These are phyloP conservation scores for Genyomyrus donnyi DNA, from an alignment of 2,113 vertebrate species.

Conservation along the genomic window DNA sequence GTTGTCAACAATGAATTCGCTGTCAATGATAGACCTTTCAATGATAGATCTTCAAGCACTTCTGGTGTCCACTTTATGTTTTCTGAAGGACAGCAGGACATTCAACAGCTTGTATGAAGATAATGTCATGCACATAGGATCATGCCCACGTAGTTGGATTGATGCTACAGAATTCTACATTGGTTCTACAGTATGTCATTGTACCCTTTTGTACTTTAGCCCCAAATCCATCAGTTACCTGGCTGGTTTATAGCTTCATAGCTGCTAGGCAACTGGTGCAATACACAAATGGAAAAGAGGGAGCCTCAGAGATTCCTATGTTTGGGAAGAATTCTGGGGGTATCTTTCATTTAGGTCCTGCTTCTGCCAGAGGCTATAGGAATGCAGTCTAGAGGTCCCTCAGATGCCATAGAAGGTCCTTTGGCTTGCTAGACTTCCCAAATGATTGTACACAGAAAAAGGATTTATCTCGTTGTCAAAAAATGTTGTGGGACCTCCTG, in stretches of 20 bases:
- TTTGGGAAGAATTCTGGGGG: not conserved
- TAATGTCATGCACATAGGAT: not conserved
- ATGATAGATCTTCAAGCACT: not conserved
- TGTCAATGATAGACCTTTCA: not conserved
- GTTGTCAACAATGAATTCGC: not conserved
- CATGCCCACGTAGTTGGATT: not conserved
- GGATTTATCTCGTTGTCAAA: conserved; percentile 60
- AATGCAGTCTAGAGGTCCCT: conserved; percentile 34
- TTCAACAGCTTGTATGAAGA: not conserved
- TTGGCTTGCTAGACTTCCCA: conserved; percentile 47
- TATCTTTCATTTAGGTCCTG: not conserved
- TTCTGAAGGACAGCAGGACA: not conserved
- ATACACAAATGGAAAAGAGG: not conserved
- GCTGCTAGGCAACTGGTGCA: not conserved
- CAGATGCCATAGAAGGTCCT: conserved; percentile 21
- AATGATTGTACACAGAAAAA: conserved; percentile 61
- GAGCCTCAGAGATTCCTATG: not conserved
- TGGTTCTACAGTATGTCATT: not conserved
- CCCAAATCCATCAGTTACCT: not conserved
- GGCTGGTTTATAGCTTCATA: not conserved
- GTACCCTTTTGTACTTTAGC: not conserved
- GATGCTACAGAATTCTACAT: not conserved
- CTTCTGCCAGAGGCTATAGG: conserved; percentile 27
- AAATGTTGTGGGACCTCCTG: conserved; percentile 37
- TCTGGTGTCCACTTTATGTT: not conserved